These are phyloP conservation scores for Macropus fuliginosus DNA, from an alignment of 2,797 vertebrate genomes.

Conservation along the genomic window DNA sequence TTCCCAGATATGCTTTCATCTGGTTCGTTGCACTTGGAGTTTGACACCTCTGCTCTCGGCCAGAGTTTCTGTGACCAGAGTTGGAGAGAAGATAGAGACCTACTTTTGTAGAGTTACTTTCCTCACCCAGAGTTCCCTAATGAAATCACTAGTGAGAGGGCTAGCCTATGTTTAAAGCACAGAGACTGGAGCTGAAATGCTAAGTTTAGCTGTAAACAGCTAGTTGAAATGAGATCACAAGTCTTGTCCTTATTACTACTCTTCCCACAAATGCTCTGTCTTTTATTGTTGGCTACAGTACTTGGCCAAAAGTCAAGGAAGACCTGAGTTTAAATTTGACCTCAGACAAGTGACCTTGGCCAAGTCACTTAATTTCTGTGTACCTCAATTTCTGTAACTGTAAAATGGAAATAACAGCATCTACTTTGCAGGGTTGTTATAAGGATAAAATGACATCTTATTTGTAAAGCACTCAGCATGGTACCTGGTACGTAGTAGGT, in stretches of 20 bases:
- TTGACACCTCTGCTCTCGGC: not conserved
- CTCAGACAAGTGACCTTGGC: not conserved
- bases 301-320: not conserved
- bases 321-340: not conserved
- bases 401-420: not conserved
- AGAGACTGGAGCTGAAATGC: too few species aligned
- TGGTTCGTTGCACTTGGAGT: not conserved
- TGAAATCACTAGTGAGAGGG: not conserved
- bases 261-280: not conserved
- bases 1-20: not conserved
- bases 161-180: too few species aligned
- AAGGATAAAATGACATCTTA: not conserved
- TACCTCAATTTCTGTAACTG: not conserved
- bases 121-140: not conserved
- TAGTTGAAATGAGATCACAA: not conserved
- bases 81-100: not conserved
- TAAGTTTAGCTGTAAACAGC: too few species aligned
- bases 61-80: not conserved
- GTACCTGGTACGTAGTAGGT: not conserved
- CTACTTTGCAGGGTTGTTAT: not conserved
- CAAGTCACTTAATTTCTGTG: not conserved
- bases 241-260: not conserved
- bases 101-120: not conserved
- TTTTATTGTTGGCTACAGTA: not conserved
- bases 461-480: not conserved